Evolutionary conservation across 2,797 vertebrate species (phyloP), one percentile per base, ranked within the genome.

Genomic region (Phataginus tricuspis): DNA sequence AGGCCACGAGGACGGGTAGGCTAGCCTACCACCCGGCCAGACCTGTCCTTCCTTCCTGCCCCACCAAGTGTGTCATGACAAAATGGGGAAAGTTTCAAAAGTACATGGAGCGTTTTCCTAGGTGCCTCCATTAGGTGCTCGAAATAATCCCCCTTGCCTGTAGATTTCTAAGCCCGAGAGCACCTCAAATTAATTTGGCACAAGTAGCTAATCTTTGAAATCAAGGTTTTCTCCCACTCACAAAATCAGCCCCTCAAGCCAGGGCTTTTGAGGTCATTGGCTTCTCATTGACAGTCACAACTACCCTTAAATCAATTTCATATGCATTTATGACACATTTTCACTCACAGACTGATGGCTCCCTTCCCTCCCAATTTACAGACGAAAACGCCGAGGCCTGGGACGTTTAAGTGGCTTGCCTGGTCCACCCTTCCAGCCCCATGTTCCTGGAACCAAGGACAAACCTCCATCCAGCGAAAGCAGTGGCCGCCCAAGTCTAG

Each of bases 181-280:
- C 4, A 69, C 59, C 49, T 75, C 42, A 42, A 51, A 55, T 79
- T 74, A 63, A 79, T 68, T 37, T 75, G 39, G 23, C 64, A 86
- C 51, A 72, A 51, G 15, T 29, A 39, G 59, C n/a, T 92, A n/a
- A 57, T n/a, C 84, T 95, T 78, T 69, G 27, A 94, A 77, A 83
- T 86, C 13, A 80, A 42, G 55, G 37, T 74, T 68, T 63, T 16
- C 21, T 37, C 27, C 25, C 29, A 27, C 29, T 64, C 63, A 82
- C 8, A 77, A 92, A 57, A 80, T 53, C 45, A 89, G 8, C 42
- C 12, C 55, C 45, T 0, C 34, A 57, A 68, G 10, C 21, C 63
- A 66, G 23, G 14, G 31, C 63, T 74, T 63, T 15, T n/a, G 55
- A 71, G 23, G 14, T 37, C 9, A 49, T 11, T 39, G 9, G 10